These are phyloP conservation scores for Smutsia temminckii DNA, from an alignment of 2,797 vertebrate genomes.

Conservation along the genomic window DNA sequence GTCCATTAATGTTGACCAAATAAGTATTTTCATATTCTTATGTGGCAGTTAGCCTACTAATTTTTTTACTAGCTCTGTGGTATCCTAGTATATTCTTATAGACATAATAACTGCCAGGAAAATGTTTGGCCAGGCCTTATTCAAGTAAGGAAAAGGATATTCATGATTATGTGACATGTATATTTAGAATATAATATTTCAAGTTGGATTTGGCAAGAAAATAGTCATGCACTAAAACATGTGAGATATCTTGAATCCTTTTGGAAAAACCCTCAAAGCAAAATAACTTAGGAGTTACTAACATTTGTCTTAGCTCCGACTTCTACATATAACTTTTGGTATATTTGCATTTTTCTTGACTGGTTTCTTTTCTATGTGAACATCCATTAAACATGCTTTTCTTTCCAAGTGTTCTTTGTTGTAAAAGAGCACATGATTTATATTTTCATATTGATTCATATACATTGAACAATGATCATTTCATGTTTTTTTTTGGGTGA, in stretches of 20 bases:
- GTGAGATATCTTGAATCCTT: slow-evolving; percentile 58
- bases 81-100: slow-evolving; percentile 70
- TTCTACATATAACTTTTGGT: slow-evolving; percentile 69
- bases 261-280: slow-evolving; percentile 50
- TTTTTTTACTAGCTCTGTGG: slow-evolving; percentile 76
- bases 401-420: slow-evolving; percentile 47
- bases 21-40: slow-evolving; percentile 81
- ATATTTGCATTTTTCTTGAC: slow-evolving; percentile 62
- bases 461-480: not conserved
- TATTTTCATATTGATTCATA: slow-evolving; percentile 19
- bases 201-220: slow-evolving; percentile 57
- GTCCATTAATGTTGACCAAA: slow-evolving; percentile 82
- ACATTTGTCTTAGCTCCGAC: slow-evolving; percentile 68
- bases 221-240: slow-evolving; percentile 36
- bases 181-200: slow-evolving; percentile 78
- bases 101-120: slow-evolving; percentile 80
- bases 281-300: slow-evolving; percentile 58
- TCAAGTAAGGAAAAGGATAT: slow-evolving; percentile 75
- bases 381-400: not conserved
- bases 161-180: slow-evolving; percentile 78
- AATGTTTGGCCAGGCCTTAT: slow-evolving; percentile 79
- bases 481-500: not conserved
- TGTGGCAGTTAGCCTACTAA: slow-evolving; percentile 80
- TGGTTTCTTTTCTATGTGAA: slow-evolving; percentile 18
- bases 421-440: slow-evolving; percentile 22